Conservation (phyloP, 2,888 invertebrate genomes). For the Elmis aenea region DNA sequence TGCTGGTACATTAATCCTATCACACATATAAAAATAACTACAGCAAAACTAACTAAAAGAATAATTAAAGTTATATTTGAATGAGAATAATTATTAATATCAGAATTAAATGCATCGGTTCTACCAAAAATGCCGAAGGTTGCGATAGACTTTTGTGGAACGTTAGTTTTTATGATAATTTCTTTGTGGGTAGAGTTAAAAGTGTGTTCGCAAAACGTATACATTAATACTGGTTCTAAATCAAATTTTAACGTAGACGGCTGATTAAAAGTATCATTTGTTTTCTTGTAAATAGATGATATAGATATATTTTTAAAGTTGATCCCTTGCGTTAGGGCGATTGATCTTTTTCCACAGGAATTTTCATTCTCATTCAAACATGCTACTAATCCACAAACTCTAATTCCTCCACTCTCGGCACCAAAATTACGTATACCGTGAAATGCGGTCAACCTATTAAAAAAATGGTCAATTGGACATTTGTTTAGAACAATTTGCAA, state of each 20-base stretch:
- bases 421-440: slow-evolving; percentile 21
- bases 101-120: too few relatives aligned
- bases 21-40: too few relatives aligned
- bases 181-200: slow-evolving; percentile 8
- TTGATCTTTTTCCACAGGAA: slow-evolving; percentile 20
- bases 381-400: slow-evolving; percentile 27
- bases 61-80: too few relatives aligned
- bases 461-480: too few relatives aligned
- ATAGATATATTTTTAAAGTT: slow-evolving; percentile 18
- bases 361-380: slow-evolving; percentile 20
- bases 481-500: too few relatives aligned
- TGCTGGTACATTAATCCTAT: too few relatives aligned
- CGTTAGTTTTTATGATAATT: slow-evolving; percentile 20
- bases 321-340: slow-evolving; percentile 1
- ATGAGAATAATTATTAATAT: too few relatives aligned
- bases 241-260: slow-evolving; percentile 25
- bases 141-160: slow-evolving; percentile 18
- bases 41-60: too few relatives aligned
- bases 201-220: slow-evolving; percentile 23
- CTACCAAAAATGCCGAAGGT: slow-evolving; percentile 29
- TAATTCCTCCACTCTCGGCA: slow-evolving; percentile 17
- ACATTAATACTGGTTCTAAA: slow-evolving; percentile 21
- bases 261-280: slow-evolving; percentile 18
- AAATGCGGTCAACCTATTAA: slow-evolving; percentile 24
- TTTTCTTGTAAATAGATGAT: too few relatives aligned